Base-by-base conservation (phyloP, 1,140 invertebrate species). In the Epicauta chinensis region DNA sequence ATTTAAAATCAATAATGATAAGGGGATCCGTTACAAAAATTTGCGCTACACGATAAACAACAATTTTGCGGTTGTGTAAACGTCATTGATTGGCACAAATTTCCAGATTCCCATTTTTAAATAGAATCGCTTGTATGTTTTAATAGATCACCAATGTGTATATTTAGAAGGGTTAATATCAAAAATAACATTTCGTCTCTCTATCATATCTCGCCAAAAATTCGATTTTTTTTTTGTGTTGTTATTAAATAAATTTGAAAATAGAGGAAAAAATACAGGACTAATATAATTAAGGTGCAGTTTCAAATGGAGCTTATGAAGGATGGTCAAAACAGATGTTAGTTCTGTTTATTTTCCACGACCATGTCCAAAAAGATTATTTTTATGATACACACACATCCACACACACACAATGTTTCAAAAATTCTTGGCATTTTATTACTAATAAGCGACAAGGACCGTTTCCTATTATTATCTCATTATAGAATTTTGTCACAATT, bases 11-110 rank as follows among this genome's bases (percentile, higher is more conserved):
- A 23, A 23, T 23, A 23, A n/a, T 2, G 23, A 23, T 23, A 23
- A 23, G 23, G 7, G 23, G 7, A n/a, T n/a, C n/a, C 7, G 23
- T 5, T 23, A 23, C 4, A 23, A 23, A 23, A 23, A 23, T 23
- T 3, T 23, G 23, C 23, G 23, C 23, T 23, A n/a, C n/a, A n/a
- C 23, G 38, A 37, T 47, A 47, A 47, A 47, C 34, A 47, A 47
- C 44, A 38, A 47, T 37, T 17, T 38, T 23, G 23, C 4, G 7
- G 4, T 23, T 23, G 7, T 5, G 13, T 34, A 42, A 41, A 54
- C 53, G 53, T 55, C 53, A 55, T 32, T 55, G 46, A 55, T 55
- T 55, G 53, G 53, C 53, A 55, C 46, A 31, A 51, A 47, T 35
- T 51, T 30, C 47, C 4, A 35, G 46, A 32, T 55, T 55, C 46